Percentiles rank a stretch among this genome's conserved stretches.
Conservation (phyloP, 2,113 vertebrate genomes). For the Xenus cinereus region DNA sequence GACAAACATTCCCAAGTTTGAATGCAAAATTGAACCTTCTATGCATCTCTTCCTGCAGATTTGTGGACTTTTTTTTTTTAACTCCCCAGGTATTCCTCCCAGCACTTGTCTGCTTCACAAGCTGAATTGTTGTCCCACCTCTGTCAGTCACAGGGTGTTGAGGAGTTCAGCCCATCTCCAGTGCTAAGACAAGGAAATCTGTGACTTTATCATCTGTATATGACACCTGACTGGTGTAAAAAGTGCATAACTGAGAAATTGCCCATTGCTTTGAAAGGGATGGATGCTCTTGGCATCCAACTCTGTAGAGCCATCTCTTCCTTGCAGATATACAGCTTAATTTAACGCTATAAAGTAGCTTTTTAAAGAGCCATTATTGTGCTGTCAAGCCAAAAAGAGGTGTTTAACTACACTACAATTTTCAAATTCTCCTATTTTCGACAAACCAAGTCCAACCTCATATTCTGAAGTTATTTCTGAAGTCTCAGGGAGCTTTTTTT, state of each 20-base stretch:
- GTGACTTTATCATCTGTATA: background rate
- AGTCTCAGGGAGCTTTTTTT: background rate
- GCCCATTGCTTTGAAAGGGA: background rate
- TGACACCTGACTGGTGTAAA: background rate
- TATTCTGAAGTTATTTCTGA: background rate
- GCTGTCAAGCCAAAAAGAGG: background rate
- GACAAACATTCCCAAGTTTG: constrained; percentile 7
- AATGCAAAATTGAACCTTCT: constrained; percentile 2
- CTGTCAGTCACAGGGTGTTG: background rate
- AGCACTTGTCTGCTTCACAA: background rate
- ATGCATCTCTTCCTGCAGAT: background rate
- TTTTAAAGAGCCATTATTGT: background rate
- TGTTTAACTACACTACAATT: background rate
- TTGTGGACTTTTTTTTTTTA: background rate
- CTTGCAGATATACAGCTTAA: background rate
- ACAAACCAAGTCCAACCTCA: background rate
- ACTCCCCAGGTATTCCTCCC: background rate
- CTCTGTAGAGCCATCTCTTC: background rate
- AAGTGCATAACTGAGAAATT: background rate
- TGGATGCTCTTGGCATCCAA: background rate
- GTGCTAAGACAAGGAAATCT: background rate
- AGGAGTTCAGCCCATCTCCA: background rate
- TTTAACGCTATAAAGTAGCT: background rate
- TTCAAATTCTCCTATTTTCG: background rate
- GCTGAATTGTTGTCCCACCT: background rate